These are phyloP conservation scores for Nebria ingens DNA, from an alignment of 1,140 invertebrate species.

Conservation along the genomic window DNA sequence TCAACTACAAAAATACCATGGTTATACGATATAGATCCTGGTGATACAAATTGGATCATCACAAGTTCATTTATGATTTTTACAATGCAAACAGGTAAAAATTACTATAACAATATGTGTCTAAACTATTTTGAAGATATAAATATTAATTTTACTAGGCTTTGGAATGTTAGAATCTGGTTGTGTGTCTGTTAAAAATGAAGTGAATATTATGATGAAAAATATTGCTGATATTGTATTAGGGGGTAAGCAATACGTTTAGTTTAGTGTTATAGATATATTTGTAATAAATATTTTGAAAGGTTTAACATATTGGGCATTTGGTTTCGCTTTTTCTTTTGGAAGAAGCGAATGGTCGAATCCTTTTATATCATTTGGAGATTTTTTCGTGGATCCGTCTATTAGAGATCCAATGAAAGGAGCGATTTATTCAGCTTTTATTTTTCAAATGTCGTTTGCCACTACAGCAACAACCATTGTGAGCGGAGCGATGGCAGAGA, in stretches of 20 bases:
- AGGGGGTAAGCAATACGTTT: slow-evolving; percentile 46
- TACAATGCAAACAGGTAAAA: slow-evolving; percentile 89
- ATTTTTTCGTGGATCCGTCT: slow-evolving; percentile 57
- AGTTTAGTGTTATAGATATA: not conserved
- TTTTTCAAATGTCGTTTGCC: slow-evolving; percentile 82
- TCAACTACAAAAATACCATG: slow-evolving; percentile 20
- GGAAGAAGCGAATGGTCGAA: slow-evolving; percentile 60
- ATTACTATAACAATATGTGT: slow-evolving; percentile 5
- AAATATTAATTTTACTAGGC: slow-evolving; percentile 43
- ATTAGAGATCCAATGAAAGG: slow-evolving; percentile 62
- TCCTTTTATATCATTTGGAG: slow-evolving; percentile 61
- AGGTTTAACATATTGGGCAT: slow-evolving; percentile 86
- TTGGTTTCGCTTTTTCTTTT: slow-evolving; percentile 88
- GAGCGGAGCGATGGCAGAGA: slow-evolving; percentile 81
- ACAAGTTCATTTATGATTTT: slow-evolving; percentile 93
- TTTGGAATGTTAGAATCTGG: slow-evolving; percentile 89
- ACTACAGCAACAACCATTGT: slow-evolving; percentile 88
- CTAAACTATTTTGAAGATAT: not conserved
- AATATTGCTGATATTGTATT: slow-evolving; percentile 88
- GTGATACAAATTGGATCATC: slow-evolving; percentile 88
- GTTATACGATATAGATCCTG: slow-evolving; percentile 46
- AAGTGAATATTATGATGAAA: slow-evolving; percentile 97
- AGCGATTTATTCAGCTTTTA: slow-evolving; percentile 66
- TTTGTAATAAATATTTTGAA: slow-evolving; percentile 12
- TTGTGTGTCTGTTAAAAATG: slow-evolving; percentile 86